Evolutionary conservation across 2,888 invertebrate species (phyloP), one percentile per base, ranked within the genome.

Genomic region (Megastigmus dorsalis): DNA sequence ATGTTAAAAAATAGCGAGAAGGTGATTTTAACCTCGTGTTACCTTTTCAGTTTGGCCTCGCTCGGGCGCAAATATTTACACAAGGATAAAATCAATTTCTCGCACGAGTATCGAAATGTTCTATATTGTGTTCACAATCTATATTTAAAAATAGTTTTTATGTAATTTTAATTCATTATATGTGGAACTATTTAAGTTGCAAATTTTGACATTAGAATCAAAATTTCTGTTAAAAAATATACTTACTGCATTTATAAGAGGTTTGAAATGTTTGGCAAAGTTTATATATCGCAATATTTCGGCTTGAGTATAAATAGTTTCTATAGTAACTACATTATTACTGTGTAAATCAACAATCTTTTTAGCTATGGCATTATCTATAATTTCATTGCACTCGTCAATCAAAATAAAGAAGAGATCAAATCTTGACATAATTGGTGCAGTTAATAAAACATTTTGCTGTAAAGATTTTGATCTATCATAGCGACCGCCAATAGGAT

Each of bases 391-490:
- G 84, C 97, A 96, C 86, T 99, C 99, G 86, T 99, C 99, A 1
- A 99, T 95, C 1, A 99, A 90, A 79, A 99, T 97, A 89, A 99
- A 99, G 90, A 99, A 99, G 15, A 99, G 90, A 89, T 99, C 99
- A 88, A 99, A 99, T 80, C 99, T 92, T 0, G 99, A 99, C 98
- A 99, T 98, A 83, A 99, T 98, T 0, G 99, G 99, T 0, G 99
- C 97, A 0, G 96, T 94, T 15, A 99, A 89, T 0, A 93, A 91
- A 1, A 99, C 95, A 88, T 99, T 99, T 86, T 98, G 97, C 82
- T 97, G 96, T 3, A 99, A 89, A 0, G 97, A 96, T 86, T 96
- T 97, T 0, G 95, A 92, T 48, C 97, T 91, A 89, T 99, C 98
- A 88, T 99, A 99, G 36, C 98, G 92, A 0, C 99, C 98, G n/a